Evolutionary conservation across 2,113 vertebrate species (phyloP), one percentile per base, ranked within the genome.

Genomic region (Nothocercus julius): DNA sequence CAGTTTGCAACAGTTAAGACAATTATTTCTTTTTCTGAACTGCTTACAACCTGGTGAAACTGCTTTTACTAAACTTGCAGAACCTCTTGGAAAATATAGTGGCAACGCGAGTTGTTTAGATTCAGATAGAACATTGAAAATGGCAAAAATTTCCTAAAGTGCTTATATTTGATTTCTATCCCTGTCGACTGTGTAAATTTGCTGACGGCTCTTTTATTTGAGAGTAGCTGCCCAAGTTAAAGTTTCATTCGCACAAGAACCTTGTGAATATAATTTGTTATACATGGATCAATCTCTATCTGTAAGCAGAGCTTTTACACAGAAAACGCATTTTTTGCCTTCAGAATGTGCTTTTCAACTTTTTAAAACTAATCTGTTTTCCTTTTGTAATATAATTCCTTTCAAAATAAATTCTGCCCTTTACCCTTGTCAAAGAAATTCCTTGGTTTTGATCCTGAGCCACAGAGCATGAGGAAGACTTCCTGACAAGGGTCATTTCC

Each of bases 21-120:
- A 89, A 92, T 95, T 94, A 87, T 73, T 97, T 93, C 67, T 91
- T 97, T 95, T 96, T 90, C 82, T 77, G 77, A 93, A 80, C 83
- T 74, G 58, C 62, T 93, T 97, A 73, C 85, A 92, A 73, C 70
- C 76, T 92, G 82, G 82, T 78, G 77, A 79, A 83, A 77, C 53
- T 81, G 53, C 68, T 95, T 94, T 30, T 76, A 58, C 91, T 95
- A 92, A 84, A 92, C 66, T 95, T 96, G 64, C 75, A 59, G 90
- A 91, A 78, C 87, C 83, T 89, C 78, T 96, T 89, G 90, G 70
- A 95, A 72, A 82, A 76, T 62, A 15, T 73, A 69, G 63, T n/a
- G 32, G 4, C 32, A 25, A 49, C 83, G 45, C 64, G 90, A 85
- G 7, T 47, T 90, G 70, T 30, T 73, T 79, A 61, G 69, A 64